Conservation (phyloP, 2,797 vertebrate species). For the Bovichtus variegatus region DNA sequence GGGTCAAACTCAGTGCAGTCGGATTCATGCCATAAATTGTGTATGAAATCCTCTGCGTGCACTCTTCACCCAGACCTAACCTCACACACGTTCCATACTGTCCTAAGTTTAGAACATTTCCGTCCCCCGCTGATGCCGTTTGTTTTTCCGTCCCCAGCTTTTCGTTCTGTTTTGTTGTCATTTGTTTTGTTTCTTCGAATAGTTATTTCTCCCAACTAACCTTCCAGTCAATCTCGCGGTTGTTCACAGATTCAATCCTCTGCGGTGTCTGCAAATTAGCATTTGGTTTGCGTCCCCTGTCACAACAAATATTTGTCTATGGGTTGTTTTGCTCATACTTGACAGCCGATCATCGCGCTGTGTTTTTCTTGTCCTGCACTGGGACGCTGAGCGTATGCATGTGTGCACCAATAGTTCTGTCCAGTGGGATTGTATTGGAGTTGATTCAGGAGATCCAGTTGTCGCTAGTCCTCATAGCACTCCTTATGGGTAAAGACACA, state of each 20-base stretch:
- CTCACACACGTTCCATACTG: not conserved
- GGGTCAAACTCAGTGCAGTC: constrained; percentile 17
- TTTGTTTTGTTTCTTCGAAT: constrained; percentile 56
- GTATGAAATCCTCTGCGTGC: constrained; percentile 19
- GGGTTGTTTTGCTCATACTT: constrained; percentile 75
- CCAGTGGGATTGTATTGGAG: constrained; percentile 40
- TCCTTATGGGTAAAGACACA: constrained; percentile 52
- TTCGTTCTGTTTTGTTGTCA: constrained; percentile 43
- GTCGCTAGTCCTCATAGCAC: constrained; percentile 22
- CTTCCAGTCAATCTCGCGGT: constrained; percentile 60
- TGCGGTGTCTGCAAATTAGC: constrained; percentile 65
- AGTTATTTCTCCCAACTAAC: constrained; percentile 43
- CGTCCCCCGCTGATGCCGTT: constrained; percentile 1
- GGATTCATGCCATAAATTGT: constrained; percentile 23
- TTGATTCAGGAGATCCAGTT: constrained; percentile 45
- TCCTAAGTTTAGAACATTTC: constrained; percentile 8
- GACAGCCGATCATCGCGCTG: constrained; percentile 67
- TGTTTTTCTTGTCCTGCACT: constrained; percentile 45
- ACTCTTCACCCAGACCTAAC: constrained; percentile 53
- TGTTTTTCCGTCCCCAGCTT: not conserved
- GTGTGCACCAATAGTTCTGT: constrained; percentile 28
- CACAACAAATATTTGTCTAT: constrained; percentile 75
- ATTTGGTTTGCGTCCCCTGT: constrained; percentile 67
- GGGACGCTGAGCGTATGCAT: constrained; percentile 30
- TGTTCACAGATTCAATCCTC: constrained; percentile 68